Evolutionary conservation across 2,797 vertebrate species (phyloP).

Genomic region (Mastacembelus armatus): DNA sequence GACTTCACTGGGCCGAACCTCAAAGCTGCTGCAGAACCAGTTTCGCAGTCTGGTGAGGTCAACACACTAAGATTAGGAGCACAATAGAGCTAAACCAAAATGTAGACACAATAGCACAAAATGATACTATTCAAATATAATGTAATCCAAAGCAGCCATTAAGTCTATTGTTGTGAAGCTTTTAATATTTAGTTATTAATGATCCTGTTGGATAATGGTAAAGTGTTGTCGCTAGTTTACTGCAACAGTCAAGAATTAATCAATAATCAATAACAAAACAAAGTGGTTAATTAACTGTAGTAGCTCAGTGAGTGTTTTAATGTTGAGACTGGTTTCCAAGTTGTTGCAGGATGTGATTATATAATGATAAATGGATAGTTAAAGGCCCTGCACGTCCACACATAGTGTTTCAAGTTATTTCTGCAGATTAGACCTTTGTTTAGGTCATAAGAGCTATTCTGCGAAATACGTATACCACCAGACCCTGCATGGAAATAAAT

Average conservation of each 20-base stretch:
- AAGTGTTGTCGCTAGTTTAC: no score
- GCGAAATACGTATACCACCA: no score
- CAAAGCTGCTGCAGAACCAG: slow-evolving; percentile 94
- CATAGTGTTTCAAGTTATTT: neutral
- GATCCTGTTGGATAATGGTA: neutral
- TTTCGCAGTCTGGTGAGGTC: slow-evolving; percentile 95
- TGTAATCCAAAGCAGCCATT: neutral
- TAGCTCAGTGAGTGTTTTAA: neutral
- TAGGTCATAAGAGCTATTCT: no score
- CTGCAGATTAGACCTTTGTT: no score
- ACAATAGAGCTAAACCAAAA: neutral
- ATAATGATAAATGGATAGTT: neutral
- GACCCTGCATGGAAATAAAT: no score
- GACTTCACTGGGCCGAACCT: slow-evolving; percentile 89
- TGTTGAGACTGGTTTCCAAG: neutral
- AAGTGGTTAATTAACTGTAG: neutral
- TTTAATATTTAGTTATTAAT: neutral
- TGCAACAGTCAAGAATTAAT: neutral
- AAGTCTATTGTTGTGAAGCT: neutral
- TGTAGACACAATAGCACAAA: neutral
- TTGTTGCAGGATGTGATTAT: neutral
- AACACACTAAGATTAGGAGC: neutral
- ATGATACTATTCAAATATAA: neutral
- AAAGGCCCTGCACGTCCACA: no score
- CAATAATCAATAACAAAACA: neutral